Percentiles rank a stretch among this genome's conserved stretches.
These are phyloP conservation scores for Grammomys dolichurus DNA, from an alignment of 2,113 vertebrate genomes.

Conservation along the genomic window DNA sequence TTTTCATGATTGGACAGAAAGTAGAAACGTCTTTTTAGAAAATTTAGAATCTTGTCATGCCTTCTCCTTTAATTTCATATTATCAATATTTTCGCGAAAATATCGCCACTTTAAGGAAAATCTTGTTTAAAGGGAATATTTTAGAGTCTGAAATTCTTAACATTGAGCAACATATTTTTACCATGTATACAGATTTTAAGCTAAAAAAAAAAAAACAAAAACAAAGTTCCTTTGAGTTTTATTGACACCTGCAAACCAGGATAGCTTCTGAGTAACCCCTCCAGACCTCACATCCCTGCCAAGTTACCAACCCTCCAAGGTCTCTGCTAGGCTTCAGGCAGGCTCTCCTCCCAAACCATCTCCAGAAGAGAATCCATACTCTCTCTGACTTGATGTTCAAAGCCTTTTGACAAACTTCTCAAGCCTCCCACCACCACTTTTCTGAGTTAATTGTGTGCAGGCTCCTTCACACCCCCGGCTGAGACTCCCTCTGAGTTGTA, in stretches of 20 bases:
- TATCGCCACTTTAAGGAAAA: neutral
- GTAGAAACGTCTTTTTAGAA: slow-evolving; percentile 18
- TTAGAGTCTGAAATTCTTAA: neutral
- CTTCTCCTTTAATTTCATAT: slow-evolving; percentile 33
- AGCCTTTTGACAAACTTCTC: slow-evolving; percentile 4
- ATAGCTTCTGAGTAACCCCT: slow-evolving; percentile 51
- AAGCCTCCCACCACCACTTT: neutral
- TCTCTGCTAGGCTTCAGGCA: slow-evolving; percentile 6
- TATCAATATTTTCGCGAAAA: neutral
- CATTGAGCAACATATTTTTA: neutral
- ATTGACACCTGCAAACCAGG: slow-evolving; percentile 43
- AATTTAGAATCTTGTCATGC: slow-evolving; percentile 7
- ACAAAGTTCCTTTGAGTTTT: neutral
- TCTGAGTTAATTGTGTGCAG: slow-evolving; percentile 7
- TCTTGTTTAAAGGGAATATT: slow-evolving; percentile 1
- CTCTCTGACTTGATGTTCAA: slow-evolving; percentile 28
- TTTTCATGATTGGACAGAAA: neutral
- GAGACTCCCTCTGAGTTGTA: neutral
- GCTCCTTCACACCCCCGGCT: neutral
- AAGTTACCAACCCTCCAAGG: slow-evolving; percentile 30
- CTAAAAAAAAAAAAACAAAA: neutral
- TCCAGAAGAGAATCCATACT: slow-evolving; percentile 53
- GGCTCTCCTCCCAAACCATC: slow-evolving; percentile 12
- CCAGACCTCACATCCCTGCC: neutral
- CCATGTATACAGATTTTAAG: slow-evolving; percentile 25